Conservation (phyloP, 2,888 invertebrate genomes). For the Drosophila mayaguana region DNA sequence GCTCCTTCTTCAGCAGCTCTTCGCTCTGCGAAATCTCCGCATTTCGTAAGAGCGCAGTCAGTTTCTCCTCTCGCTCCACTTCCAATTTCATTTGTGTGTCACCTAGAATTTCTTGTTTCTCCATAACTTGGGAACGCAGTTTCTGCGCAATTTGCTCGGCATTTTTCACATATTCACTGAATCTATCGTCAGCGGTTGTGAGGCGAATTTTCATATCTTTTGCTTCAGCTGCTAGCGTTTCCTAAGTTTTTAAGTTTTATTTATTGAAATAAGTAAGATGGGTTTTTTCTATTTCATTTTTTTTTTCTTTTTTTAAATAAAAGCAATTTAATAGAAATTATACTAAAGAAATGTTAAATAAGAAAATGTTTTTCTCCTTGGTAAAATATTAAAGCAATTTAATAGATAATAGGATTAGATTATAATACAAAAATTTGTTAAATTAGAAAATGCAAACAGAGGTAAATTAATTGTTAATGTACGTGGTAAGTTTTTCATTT, state of each 20-base stretch:
- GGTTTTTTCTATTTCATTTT: not conserved
- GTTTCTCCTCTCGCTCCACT: slow-evolving; percentile 90
- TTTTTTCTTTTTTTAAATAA: slow-evolving; percentile 13
- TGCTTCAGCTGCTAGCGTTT: slow-evolving; percentile 79
- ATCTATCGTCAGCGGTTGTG: slow-evolving; percentile 82
- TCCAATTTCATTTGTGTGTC: slow-evolving; percentile 78
- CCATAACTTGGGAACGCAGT: slow-evolving; percentile 75
- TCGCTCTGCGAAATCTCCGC: slow-evolving; percentile 93
- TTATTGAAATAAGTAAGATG: slow-evolving; percentile 40
- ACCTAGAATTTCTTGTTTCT: slow-evolving; percentile 78
- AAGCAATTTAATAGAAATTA: slow-evolving; percentile 42
- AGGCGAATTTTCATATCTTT: slow-evolving; percentile 82
- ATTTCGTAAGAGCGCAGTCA: slow-evolving; percentile 90
- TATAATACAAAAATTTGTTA: slow-evolving; percentile 34
- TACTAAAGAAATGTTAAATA: slow-evolving; percentile 26
- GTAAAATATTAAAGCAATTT: slow-evolving; percentile 22
- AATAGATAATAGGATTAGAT: slow-evolving; percentile 28
- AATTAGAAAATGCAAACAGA: slow-evolving; percentile 18
- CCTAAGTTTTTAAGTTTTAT: slow-evolving; percentile 68
- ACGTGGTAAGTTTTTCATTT: slow-evolving; percentile 23
- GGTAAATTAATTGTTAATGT: slow-evolving; percentile 15
- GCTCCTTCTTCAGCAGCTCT: slow-evolving; percentile 91
- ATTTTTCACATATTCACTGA: slow-evolving; percentile 83
- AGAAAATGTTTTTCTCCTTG: slow-evolving; percentile 12
- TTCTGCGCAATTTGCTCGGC: slow-evolving; percentile 81